These are phyloP conservation scores for Aleiodes alternator DNA, from an alignment of 2,888 invertebrate species.

Conservation along the genomic window DNA sequence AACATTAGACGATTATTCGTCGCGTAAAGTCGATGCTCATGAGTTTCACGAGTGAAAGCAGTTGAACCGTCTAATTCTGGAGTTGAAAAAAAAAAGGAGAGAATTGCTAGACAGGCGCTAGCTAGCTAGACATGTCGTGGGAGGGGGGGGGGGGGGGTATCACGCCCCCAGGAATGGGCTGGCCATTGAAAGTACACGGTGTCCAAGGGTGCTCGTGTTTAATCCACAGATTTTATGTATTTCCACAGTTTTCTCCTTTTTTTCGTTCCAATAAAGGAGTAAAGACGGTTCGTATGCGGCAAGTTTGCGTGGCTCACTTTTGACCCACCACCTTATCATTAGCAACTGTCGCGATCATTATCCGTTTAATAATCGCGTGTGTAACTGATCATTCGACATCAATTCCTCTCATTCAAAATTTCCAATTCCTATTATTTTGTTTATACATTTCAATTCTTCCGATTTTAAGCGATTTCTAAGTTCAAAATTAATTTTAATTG, in stretches of 20 bases:
- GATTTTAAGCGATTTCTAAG: too few relatives aligned
- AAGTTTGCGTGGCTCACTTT: constrained; percentile 45
- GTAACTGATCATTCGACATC: constrained; percentile 27
- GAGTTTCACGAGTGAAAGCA: constrained; percentile 39
- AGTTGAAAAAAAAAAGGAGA: constrained; percentile 32
- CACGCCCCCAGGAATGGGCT: constrained; percentile 55
- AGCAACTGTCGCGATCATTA: constrained; percentile 45
- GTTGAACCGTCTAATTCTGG: constrained; percentile 32
- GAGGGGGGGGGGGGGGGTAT: constrained; percentile 20
- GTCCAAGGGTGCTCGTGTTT: constrained; percentile 48
- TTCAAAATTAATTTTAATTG: too few relatives aligned
- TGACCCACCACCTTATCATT: constrained; percentile 39
- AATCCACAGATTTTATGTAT: constrained; percentile 47
- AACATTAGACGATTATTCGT: constrained; percentile 61
- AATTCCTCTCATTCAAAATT: constrained; percentile 32
- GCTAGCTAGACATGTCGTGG: constrained; percentile 13
- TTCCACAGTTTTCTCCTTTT: constrained; percentile 21
- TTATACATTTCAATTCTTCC: too few relatives aligned
- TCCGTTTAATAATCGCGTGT: constrained; percentile 49
- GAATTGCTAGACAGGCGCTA: constrained; percentile 5
- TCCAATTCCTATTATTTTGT: not conserved
- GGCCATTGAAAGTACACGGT: constrained; percentile 52
- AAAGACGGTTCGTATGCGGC: not conserved
- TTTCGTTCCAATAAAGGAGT: constrained; percentile 6
- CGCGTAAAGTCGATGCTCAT: constrained; percentile 47